phyloP scores from a whole-genome alignment of 2,797 vertebrate species.

The Tolypeutes matacus region DNA sequence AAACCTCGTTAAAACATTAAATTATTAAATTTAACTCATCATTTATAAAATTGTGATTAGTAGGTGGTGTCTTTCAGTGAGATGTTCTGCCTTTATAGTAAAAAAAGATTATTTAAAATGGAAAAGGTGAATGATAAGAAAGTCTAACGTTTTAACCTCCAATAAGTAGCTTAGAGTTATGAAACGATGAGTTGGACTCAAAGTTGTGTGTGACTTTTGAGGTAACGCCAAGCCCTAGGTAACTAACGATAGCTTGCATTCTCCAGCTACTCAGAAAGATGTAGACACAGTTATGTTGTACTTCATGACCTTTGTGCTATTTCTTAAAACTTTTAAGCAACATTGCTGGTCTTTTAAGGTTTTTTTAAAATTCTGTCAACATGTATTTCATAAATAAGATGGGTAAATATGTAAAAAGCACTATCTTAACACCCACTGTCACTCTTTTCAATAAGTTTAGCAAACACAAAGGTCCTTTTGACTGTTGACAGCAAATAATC shows the following conservation, averaged over 20 bases:
- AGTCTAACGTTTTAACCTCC: constrained; percentile 26
- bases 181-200: constrained; percentile 5
- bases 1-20: constrained; percentile 6
- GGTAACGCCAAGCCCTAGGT: neutral
- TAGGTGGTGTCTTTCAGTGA: constrained; percentile 25
- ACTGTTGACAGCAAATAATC: neutral
- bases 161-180: constrained; percentile 35
- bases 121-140: constrained; percentile 47
- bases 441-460: neutral
- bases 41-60: constrained; percentile 10
- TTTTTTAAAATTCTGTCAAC: neutral
- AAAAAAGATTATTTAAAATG: neutral
- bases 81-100: constrained; percentile 1
- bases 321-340: constrained; percentile 25
- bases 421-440: neutral
- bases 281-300: neutral
- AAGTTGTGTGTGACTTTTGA: neutral
- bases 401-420: neutral
- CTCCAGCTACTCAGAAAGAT: neutral
- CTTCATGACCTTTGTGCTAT: neutral
- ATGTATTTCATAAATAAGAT: neutral
- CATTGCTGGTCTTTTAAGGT: neutral
- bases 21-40: constrained; percentile 43
- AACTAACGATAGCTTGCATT: neutral
- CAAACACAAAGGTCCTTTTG: neutral